Conservation (phyloP, 1,140 invertebrate genomes). For the Plectrocnemia conspersa region DNA sequence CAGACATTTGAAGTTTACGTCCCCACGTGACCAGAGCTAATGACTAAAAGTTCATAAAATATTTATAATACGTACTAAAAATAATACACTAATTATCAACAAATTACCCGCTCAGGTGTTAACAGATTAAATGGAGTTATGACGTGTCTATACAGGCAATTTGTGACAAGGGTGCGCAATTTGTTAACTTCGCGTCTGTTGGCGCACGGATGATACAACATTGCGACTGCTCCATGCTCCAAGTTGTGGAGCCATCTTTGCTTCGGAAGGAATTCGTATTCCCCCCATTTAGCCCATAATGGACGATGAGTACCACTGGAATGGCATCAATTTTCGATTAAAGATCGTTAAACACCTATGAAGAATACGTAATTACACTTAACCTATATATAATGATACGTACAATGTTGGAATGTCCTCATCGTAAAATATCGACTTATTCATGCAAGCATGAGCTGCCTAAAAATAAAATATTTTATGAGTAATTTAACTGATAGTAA, state of each 20-base stretch:
- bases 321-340: conserved; percentile 27
- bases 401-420: conserved; percentile 62
- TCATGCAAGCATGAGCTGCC: conserved; percentile 68
- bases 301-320: conserved; percentile 75
- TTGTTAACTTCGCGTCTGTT: conserved; percentile 60
- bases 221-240: conserved; percentile 80
- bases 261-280: conserved; percentile 73
- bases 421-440: conserved; percentile 61
- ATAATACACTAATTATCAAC: conserved; percentile 12
- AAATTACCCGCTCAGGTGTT: conserved; percentile 56
- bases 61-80: background rate
- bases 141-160: conserved; percentile 73
- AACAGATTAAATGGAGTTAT: conserved; percentile 71
- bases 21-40: conserved; percentile 76
- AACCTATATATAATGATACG: conserved; percentile 38
- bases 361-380: background rate
- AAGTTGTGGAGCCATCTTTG: conserved; percentile 83
- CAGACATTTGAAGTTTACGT: conserved; percentile 66
- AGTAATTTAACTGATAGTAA: background rate
- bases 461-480: conserved; percentile 41
- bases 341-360: background rate
- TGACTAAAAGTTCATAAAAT: conserved; percentile 52
- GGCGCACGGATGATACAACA: conserved; percentile 86
- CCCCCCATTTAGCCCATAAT: conserved; percentile 76
- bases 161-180: conserved; percentile 60